Conservation (phyloP, 2,797 vertebrate species). For the Danio jaintianensis region DNA sequence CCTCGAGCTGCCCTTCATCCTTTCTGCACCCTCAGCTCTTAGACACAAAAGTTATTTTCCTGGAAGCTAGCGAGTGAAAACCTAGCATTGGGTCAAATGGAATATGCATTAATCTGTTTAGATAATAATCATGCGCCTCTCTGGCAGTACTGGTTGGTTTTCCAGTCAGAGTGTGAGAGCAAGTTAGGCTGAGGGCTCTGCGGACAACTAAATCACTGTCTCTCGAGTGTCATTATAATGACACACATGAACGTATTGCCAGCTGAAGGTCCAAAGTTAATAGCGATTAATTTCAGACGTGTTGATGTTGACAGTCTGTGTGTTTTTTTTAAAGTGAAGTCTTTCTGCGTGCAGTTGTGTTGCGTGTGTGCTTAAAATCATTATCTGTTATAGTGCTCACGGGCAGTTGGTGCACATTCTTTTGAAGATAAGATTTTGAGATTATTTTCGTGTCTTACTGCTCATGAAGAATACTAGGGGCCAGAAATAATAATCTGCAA, state of each 20-base stretch:
- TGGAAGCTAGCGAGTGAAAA: constrained; percentile 33
- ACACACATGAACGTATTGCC: constrained; percentile 28
- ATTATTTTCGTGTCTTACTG: neutral
- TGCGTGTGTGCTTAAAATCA: neutral
- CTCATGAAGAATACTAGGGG: neutral
- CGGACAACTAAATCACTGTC: constrained; percentile 47
- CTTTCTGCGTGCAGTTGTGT: neutral
- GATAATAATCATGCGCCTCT: constrained; percentile 52
- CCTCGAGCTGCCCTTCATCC: constrained; percentile 52
- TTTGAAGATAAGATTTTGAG: constrained; percentile 15
- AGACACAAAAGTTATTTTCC: constrained; percentile 50
- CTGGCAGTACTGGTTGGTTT: constrained; percentile 47
- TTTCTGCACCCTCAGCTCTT: constrained; percentile 56
- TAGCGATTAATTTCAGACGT: constrained; percentile 10
- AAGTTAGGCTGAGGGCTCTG: constrained; percentile 15
- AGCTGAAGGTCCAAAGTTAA: constrained; percentile 24
- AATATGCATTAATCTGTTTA: constrained; percentile 59
- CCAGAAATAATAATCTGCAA: constrained; percentile 2
- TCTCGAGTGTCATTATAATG: constrained; percentile 43
- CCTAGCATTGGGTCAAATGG: constrained; percentile 61
- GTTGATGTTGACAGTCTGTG: constrained; percentile 39
- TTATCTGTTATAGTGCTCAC: neutral
- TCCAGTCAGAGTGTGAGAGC: constrained; percentile 25
- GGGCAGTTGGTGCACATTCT: constrained; percentile 15
- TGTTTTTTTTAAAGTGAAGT: constrained; percentile 15